Evolutionary conservation across 1,140 invertebrate species (phyloP).

Genomic region (Subanguina moxae): DNA sequence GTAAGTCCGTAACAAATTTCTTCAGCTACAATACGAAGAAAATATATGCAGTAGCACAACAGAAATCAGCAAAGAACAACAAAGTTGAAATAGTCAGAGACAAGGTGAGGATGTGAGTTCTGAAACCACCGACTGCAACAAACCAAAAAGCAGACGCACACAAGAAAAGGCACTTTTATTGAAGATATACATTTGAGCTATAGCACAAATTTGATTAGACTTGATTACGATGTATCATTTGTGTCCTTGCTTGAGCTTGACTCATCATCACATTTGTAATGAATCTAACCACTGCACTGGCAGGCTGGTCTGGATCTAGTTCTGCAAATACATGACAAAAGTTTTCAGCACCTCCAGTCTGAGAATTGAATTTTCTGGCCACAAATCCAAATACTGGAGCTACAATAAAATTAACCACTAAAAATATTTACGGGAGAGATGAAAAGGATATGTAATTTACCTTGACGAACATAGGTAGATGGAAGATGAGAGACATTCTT

Average conservation of each 20-base stretch:
- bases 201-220: not conserved
- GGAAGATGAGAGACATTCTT: conserved; percentile 34
- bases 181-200: not conserved
- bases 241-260: conserved; percentile 13
- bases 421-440: conserved; percentile 51
- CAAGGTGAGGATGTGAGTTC: too few species aligned
- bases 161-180: not conserved
- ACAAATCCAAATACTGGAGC: conserved; percentile 79
- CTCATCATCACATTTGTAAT: conserved; percentile 79
- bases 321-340: conserved; percentile 94
- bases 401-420: not conserved
- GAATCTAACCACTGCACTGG: conserved; percentile 88
- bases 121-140: not conserved
- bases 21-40: too few species aligned
- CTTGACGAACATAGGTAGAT: conserved; percentile 53
- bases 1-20: too few species aligned
- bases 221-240: conserved; percentile 1
- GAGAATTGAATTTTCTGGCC: conserved; percentile 74
- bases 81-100: too few species aligned
- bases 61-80: too few species aligned
- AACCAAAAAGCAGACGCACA: not conserved
- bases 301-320: conserved; percentile 86
- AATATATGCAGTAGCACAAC: too few species aligned
- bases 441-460: not conserved
- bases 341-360: conserved; percentile 64